Evolutionary conservation across 2,888 invertebrate species (phyloP).

Genomic region (Leptinotarsa juncta): DNA sequence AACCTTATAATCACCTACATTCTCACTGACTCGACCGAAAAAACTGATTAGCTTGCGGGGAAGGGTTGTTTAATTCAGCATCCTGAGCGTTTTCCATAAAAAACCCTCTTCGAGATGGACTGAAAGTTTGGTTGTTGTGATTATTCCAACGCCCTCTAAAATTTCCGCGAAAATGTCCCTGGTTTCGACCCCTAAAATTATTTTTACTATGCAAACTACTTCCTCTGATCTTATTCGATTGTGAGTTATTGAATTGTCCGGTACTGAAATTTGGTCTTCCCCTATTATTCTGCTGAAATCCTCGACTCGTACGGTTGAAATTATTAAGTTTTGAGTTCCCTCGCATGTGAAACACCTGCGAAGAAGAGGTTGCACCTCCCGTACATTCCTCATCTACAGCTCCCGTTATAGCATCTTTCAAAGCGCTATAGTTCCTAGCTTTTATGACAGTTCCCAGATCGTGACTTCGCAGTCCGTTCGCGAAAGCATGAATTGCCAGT

Average conservation of each 20-base stretch:
- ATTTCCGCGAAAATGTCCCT: conserved; percentile 4
- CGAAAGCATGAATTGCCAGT: conserved; percentile 44
- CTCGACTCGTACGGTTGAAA: neutral
- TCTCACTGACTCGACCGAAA: conserved; percentile 6
- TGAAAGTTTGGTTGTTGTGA: neutral
- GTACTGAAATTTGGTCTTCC: neutral
- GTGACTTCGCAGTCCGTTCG: conserved; percentile 40
- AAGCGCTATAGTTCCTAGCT: conserved; percentile 32
- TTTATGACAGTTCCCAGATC: conserved; percentile 31
- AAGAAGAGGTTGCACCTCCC: no score
- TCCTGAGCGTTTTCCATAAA: no score
- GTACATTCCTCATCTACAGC: neutral
- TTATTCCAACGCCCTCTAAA: conserved; percentile 17
- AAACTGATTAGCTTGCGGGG: neutral
- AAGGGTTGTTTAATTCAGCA: neutral
- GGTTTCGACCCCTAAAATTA: neutral
- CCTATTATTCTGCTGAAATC: neutral
- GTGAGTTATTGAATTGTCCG: neutral
- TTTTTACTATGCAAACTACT: neutral
- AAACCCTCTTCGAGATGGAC: no score
- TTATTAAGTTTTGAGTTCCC: no score
- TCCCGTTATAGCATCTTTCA: conserved; percentile 30
- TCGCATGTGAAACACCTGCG: no score
- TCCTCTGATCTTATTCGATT: neutral
- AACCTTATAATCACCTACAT: neutral